Conservation (phyloP, 2,113 vertebrate genomes). For the Microcebus lehilahytsara region DNA sequence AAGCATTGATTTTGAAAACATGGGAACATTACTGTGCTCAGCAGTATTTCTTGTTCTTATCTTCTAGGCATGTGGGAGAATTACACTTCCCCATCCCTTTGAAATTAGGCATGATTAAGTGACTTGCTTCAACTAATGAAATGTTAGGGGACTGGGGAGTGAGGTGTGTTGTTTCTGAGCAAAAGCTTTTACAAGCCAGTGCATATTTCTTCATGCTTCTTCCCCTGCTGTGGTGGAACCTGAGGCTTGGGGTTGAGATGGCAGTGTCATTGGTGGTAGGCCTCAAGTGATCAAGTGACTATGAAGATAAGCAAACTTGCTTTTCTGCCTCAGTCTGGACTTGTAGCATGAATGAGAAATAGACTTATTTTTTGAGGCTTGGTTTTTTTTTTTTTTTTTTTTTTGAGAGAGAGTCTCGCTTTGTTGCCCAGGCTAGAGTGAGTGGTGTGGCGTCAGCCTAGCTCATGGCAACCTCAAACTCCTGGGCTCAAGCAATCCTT, state of each 20-base stretch:
- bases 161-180: background rate
- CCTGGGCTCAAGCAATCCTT: too few species aligned
- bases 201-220: background rate
- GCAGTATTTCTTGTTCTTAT: background rate
- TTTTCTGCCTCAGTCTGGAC: background rate
- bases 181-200: background rate
- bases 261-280: too few species aligned
- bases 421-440: too few species aligned
- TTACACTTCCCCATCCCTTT: background rate
- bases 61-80: background rate
- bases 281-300: background rate
- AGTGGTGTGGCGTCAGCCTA: too few species aligned
- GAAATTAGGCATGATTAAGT: background rate
- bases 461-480: too few species aligned
- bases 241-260: background rate
- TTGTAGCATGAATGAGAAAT: background rate
- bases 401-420: too few species aligned
- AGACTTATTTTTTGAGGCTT: background rate
- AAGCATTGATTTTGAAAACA: background rate
- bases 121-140: background rate
- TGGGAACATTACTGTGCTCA: background rate
- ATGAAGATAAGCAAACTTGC: background rate
- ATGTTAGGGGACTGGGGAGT: background rate
- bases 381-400: too few species aligned
- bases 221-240: background rate